phyloP scores from a whole-genome alignment of 2,113 vertebrate species.

The Calyptomena viridis region DNA sequence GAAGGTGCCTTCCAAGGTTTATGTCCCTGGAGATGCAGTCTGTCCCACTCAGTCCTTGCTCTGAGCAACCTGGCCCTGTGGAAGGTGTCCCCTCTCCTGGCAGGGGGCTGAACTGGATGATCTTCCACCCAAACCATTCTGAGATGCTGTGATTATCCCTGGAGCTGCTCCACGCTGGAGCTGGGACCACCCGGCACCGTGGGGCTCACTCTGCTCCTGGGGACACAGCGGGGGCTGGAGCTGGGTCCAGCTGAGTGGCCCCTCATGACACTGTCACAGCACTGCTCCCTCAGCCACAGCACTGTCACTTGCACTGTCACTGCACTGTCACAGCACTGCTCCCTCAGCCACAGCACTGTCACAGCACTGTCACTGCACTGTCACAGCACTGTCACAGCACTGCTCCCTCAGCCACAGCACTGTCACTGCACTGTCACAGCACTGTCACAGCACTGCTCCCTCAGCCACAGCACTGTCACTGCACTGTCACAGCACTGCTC shows the following conservation, averaged over 20 bases:
- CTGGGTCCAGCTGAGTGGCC: fast-evolving
- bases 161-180: fast-evolving
- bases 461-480: too few species aligned
- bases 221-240: too few species aligned
- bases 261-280: too few species aligned
- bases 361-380: too few species aligned
- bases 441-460: not conserved
- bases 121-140: not conserved
- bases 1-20: not conserved
- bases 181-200: too few species aligned
- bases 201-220: too few species aligned
- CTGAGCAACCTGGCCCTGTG: not conserved
- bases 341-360: too few species aligned
- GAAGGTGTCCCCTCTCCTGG: not conserved
- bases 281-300: not conserved
- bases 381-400: not conserved
- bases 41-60: not conserved
- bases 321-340: not conserved
- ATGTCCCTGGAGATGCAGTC: fast-evolving
- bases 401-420: too few species aligned
- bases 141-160: fast-evolving
- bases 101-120: not conserved
- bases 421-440: too few species aligned
- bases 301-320: too few species aligned
- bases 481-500: too few species aligned